Evolutionary conservation across 2,888 invertebrate genomes (phyloP).

Genomic region (Plagodis dolabraria): DNA sequence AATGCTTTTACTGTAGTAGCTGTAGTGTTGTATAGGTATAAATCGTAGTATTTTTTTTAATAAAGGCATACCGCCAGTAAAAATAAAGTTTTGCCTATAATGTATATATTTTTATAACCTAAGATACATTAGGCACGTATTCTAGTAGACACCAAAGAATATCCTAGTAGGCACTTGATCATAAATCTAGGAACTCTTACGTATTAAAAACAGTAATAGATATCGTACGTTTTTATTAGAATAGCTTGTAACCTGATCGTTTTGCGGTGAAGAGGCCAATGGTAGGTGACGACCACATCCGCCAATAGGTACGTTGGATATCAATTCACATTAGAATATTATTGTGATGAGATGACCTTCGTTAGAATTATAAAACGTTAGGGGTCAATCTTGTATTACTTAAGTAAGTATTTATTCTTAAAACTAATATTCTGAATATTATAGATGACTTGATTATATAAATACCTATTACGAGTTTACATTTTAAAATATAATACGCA

Average conservation of each 20-base stretch:
- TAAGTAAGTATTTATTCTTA: not conserved
- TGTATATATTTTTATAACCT: too few relatives aligned
- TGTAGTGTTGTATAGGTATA: too few relatives aligned
- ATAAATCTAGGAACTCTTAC: conserved; percentile 26
- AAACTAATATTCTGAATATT: too few relatives aligned
- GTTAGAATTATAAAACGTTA: conserved; percentile 5
- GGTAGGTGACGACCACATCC: conserved; percentile 64
- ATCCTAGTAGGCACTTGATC: not conserved
- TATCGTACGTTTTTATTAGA: conserved; percentile 34
- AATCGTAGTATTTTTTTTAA: too few relatives aligned
- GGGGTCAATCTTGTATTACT: not conserved
- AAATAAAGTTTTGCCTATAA: too few relatives aligned
- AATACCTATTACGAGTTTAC: too few relatives aligned
- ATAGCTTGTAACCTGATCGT: conserved; percentile 50
- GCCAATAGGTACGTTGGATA: conserved; percentile 37
- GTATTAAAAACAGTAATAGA: conserved; percentile 27
- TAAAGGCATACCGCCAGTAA: too few relatives aligned
- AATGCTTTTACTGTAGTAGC: too few relatives aligned
- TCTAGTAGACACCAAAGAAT: not conserved
- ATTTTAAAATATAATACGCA: too few relatives aligned
- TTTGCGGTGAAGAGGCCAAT: conserved; percentile 57
- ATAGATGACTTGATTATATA: too few relatives aligned
- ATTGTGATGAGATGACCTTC: conserved; percentile 19
- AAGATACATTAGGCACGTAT: too few relatives aligned
- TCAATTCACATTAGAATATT: conserved; percentile 41